Conservation (phyloP, 2,113 vertebrate genomes). For the Accipiter virgatus region DNA sequence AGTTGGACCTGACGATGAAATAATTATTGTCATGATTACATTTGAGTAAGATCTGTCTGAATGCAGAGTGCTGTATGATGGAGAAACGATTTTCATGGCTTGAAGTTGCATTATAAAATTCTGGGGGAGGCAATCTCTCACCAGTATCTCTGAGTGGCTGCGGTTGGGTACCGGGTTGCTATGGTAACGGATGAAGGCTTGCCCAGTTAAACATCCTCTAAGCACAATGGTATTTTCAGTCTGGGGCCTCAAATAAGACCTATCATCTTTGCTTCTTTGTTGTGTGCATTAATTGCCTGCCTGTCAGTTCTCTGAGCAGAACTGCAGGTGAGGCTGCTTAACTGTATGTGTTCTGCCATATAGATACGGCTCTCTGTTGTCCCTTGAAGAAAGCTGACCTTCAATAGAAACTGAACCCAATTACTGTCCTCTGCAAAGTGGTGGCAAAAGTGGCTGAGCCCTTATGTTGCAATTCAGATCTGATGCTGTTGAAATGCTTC, state of each 20-base stretch:
- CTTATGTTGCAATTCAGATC: neutral
- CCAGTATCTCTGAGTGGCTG: slow-evolving; percentile 66
- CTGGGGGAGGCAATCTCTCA: slow-evolving; percentile 37
- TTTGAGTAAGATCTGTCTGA: slow-evolving; percentile 27
- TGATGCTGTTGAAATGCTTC: neutral
- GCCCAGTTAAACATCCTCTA: slow-evolving; percentile 32
- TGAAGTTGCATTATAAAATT: slow-evolving; percentile 8
- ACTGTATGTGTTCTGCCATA: neutral
- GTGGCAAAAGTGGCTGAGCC: neutral
- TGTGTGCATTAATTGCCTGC: slow-evolving; percentile 24
- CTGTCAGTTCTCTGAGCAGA: neutral
- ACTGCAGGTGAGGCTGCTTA: neutral
- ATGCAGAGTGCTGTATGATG: neutral
- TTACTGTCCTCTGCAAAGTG: neutral
- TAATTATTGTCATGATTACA: slow-evolving; percentile 18
- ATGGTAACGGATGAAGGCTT: slow-evolving; percentile 75
- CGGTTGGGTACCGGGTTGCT: slow-evolving; percentile 78
- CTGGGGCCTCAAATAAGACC: slow-evolving; percentile 44
- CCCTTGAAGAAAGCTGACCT: neutral
- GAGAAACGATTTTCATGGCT: slow-evolving; percentile 23
- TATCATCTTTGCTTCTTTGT: slow-evolving; percentile 39
- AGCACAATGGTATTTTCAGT: slow-evolving; percentile 45
- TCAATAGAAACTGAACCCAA: neutral
- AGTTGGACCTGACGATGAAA: neutral
- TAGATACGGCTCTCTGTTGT: neutral